Conservation (phyloP, 2,113 vertebrate genomes). For the Ochotona princeps region DNA sequence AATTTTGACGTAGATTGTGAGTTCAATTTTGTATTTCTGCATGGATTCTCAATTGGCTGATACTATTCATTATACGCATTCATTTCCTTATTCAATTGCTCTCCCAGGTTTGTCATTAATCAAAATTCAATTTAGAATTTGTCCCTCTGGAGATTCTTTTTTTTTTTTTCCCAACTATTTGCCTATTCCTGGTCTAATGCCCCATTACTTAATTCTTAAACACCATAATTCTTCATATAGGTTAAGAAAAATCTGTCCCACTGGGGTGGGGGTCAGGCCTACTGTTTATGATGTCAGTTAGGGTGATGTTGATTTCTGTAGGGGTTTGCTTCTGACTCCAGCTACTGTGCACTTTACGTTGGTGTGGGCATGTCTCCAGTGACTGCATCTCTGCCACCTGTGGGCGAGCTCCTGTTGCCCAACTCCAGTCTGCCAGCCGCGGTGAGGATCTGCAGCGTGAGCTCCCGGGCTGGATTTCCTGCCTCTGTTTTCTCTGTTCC, state of each 20-base stretch:
- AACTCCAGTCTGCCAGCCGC: no score
- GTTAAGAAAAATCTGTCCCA: not conserved
- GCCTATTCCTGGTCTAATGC: not conserved
- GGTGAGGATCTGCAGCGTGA: no score
- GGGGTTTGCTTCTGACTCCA: no score
- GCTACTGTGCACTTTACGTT: no score
- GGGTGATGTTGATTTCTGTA: no score
- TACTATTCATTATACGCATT: not conserved
- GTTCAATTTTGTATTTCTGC: not conserved
- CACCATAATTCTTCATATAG: not conserved
- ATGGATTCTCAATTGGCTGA: not conserved
- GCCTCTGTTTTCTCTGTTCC: no score
- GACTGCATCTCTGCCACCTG: no score
- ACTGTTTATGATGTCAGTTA: no score
- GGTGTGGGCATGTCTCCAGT: no score
- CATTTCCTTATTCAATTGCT: not conserved
- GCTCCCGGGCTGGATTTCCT: no score
- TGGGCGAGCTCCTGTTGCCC: no score
- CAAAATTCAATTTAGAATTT: not conserved
- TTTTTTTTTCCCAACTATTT: not conserved
- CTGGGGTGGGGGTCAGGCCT: no score
- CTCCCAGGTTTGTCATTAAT: not conserved
- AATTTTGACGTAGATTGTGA: not conserved
- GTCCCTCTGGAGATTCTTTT: not conserved
- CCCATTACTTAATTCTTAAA: slow-evolving; percentile 3